These are phyloP conservation scores for Probosciger aterrimus DNA, from an alignment of 2,113 vertebrate genomes.

Conservation along the genomic window DNA sequence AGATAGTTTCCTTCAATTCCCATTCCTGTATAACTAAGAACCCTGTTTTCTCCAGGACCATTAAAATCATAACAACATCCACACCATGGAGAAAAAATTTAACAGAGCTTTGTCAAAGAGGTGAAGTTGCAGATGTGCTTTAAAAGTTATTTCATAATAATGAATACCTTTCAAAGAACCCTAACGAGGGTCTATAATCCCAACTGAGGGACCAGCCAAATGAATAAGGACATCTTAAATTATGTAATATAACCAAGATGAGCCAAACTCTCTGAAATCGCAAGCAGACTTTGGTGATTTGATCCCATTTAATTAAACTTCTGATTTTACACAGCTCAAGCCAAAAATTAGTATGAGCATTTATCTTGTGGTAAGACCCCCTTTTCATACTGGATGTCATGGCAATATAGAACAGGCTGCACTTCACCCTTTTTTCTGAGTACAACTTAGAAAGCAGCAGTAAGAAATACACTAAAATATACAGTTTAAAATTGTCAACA, in stretches of 20 bases:
- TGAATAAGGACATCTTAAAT: neutral
- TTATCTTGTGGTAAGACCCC: too few relatives aligned
- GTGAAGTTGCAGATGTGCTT: rapidly evolving
- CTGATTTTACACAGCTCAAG: neutral
- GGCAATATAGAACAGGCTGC: neutral
- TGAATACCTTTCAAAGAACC: neutral
- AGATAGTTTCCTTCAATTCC: neutral
- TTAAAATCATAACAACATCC: neutral
- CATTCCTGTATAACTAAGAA: neutral
- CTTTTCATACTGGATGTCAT: neutral
- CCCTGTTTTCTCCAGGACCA: neutral
- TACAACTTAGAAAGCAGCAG: neutral
- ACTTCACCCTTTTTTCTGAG: neutral
- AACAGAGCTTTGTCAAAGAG: neutral
- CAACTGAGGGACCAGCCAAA: neutral
- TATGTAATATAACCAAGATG: neutral
- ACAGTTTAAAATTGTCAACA: neutral
- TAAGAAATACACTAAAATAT: neutral
- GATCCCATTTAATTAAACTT: neutral
- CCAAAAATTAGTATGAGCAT: neutral
- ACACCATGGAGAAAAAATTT: neutral
- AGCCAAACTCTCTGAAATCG: neutral
- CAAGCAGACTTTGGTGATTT: neutral
- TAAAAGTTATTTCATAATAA: neutral
- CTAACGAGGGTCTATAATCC: neutral